Percentiles rank a stretch among this genome's conserved stretches.
Evolutionary conservation across 2,797 vertebrate genomes (phyloP).

Genomic region (Hirundo rustica): DNA sequence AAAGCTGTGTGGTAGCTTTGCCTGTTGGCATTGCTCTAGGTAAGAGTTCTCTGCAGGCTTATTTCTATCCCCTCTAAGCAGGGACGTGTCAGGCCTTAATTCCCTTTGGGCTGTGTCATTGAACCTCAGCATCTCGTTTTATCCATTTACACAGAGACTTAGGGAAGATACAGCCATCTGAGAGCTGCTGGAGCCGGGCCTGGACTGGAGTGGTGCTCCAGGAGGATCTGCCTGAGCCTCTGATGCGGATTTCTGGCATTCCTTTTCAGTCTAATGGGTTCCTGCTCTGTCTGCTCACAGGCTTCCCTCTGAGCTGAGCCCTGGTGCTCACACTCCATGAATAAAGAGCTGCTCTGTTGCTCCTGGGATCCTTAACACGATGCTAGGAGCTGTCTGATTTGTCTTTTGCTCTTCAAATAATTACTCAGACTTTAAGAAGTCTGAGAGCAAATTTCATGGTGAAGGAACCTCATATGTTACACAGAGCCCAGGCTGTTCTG

Average conservation of each 20-base stretch:
- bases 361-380: neutral
- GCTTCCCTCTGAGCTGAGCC: neutral
- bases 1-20: neutral
- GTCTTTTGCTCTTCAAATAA: constrained; percentile 13
- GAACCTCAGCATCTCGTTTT: constrained; percentile 55
- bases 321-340: neutral
- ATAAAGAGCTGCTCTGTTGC: neutral
- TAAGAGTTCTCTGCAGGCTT: constrained; percentile 13
- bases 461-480: neutral
- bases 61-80: constrained; percentile 48
- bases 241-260: neutral
- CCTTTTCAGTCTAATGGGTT: neutral
- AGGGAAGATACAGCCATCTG: neutral
- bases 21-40: neutral
- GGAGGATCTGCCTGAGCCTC: neutral
- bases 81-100: constrained; percentile 55
- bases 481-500: neutral
- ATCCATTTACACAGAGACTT: constrained; percentile 51
- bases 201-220: neutral
- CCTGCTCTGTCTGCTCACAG: neutral
- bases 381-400: neutral
- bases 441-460: neutral
- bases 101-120: constrained; percentile 32
- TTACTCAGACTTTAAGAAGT: neutral
- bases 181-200: neutral